Evolutionary conservation across 2,888 invertebrate genomes (phyloP).

Genomic region (Perizoma affinitatum): DNA sequence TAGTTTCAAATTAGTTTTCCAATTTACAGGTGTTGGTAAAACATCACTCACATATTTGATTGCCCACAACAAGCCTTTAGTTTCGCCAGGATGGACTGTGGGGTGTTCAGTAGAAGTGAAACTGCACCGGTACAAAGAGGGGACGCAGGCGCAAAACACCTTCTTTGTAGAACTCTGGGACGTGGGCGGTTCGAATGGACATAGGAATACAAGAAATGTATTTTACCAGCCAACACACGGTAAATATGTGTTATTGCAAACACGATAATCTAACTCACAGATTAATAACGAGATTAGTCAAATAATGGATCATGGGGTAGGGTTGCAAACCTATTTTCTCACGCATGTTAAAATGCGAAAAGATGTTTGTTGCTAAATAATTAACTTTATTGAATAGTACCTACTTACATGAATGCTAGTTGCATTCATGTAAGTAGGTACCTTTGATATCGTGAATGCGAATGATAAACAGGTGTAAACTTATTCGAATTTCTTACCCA

Average conservation of each 20-base stretch:
- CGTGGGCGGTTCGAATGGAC: conserved; percentile 96
- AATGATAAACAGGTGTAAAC: too few species aligned
- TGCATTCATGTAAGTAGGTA: too few species aligned
- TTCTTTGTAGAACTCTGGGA: conserved; percentile 99
- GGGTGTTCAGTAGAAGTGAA: conserved; percentile 98
- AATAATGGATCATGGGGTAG: too few species aligned
- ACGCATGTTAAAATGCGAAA: too few species aligned
- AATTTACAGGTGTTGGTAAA: conserved; percentile 95
- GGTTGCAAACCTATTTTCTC: background rate
- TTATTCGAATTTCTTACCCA: too few species aligned
- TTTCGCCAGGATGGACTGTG: conserved; percentile 96
- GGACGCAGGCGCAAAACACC: conserved; percentile 94
- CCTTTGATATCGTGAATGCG: too few species aligned
- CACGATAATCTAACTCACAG: too few species aligned
- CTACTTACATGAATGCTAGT: too few species aligned
- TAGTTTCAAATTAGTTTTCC: too few species aligned
- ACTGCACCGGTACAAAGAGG: conserved; percentile 97
- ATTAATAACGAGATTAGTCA: too few species aligned
- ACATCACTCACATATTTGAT: conserved; percentile 96
- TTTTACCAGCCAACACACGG: conserved; percentile 98
- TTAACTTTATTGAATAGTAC: too few species aligned
- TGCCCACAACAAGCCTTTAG: conserved; percentile 93
- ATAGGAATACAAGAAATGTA: conserved; percentile 95
- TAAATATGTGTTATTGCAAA: conserved; percentile 43
- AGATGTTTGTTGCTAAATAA: too few species aligned